Conservation (phyloP, 2,888 invertebrate genomes). For the Pyrocoelia pectoralis region DNA sequence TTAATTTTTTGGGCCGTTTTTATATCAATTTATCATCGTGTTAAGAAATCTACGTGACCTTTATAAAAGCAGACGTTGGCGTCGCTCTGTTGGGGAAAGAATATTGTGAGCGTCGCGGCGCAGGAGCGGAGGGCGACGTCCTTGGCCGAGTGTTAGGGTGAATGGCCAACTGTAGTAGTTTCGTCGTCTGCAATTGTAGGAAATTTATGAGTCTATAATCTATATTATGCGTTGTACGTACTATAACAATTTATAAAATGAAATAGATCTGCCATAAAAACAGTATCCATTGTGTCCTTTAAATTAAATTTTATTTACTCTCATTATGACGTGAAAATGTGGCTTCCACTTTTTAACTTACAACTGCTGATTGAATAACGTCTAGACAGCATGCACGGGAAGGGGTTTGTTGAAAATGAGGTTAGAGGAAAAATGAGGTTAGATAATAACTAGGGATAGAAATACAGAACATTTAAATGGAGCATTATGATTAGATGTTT, state of each 20-base stretch:
- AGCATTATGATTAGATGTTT: too few relatives aligned
- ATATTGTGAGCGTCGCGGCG: constrained; percentile 41
- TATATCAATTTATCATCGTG: neutral
- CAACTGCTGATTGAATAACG: neutral
- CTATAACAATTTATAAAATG: neutral
- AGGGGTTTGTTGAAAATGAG: neutral
- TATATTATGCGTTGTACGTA: neutral
- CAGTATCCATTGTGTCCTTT: too few relatives aligned
- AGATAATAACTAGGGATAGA: neutral
- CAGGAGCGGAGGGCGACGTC: constrained; percentile 52
- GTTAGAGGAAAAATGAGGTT: neutral
- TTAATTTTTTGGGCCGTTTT: neutral
- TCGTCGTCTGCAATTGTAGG: constrained; percentile 38
- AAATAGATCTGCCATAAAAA: neutral
- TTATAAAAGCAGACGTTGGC: constrained; percentile 26
- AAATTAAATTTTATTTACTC: neutral
- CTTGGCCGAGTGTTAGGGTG: constrained; percentile 61
- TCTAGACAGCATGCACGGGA: neutral
- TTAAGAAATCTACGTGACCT: constrained; percentile 23
- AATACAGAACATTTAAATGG: neutral
- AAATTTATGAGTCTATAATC: constrained; percentile 26
- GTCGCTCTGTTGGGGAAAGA: constrained; percentile 33
- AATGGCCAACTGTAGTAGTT: constrained; percentile 53
- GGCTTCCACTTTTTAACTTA: neutral
- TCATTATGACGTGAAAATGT: neutral